A percentile compares a stretch with the other conserved stretches of the same genome.
phyloP scores from a whole-genome alignment of 2,888 invertebrate genomes.

The Laothoe populi region DNA sequence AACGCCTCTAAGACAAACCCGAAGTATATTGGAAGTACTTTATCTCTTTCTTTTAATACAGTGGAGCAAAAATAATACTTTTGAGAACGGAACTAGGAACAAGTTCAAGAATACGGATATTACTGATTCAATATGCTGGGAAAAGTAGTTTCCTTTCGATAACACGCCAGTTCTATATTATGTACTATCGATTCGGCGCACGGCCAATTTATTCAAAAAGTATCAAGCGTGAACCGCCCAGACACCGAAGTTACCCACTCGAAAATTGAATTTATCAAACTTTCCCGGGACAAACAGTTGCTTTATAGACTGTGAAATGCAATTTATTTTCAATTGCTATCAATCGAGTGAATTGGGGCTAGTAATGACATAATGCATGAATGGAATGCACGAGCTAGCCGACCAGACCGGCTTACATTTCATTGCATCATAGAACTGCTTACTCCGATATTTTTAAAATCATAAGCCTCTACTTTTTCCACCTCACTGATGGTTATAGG shows the following conservation, averaged over 20 bases:
- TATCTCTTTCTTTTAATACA: neutral
- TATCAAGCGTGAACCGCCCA: conserved; percentile 75
- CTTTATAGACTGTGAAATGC: conserved; percentile 81
- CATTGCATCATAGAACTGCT: neutral
- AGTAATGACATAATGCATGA: conserved; percentile 53
- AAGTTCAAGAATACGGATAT: conserved; percentile 54
- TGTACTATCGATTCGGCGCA: conserved; percentile 65
- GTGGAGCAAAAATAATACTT: conserved; percentile 45
- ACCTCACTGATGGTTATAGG: neutral
- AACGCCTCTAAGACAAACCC: neutral
- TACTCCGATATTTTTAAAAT: neutral
- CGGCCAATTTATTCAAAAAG: conserved; percentile 79
- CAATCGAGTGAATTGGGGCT: conserved; percentile 61
- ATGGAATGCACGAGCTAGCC: conserved; percentile 30
- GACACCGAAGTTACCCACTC: conserved; percentile 75
- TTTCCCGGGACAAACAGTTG: conserved; percentile 79
- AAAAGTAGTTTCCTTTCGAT: conserved; percentile 53
- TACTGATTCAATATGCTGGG: conserved; percentile 56
- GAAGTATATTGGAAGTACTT: neutral
- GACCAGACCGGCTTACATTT: conserved; percentile 4
- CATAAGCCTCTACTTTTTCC: neutral
- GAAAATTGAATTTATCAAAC: conserved; percentile 82
- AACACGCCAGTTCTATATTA: conserved; percentile 61
- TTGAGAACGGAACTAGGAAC: conserved; percentile 47
- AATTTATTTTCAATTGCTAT: conserved; percentile 76